phyloP scores from a whole-genome alignment of 2,113 vertebrate genomes.

The Xiphophorus maculatus region DNA sequence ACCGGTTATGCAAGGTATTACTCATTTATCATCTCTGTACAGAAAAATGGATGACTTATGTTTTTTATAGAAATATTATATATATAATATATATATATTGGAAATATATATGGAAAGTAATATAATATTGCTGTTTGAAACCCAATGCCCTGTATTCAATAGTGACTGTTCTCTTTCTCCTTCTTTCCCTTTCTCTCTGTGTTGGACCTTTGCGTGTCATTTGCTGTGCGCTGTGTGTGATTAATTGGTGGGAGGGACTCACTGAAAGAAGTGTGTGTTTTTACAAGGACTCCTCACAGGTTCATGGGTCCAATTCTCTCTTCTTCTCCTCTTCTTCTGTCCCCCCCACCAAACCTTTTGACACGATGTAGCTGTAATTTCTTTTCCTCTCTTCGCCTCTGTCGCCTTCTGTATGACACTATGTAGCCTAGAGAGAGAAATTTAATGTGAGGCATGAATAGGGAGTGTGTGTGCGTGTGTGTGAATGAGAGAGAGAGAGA shows the following conservation, averaged over 20 bases:
- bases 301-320: conserved; percentile 78
- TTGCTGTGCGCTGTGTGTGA: conserved; percentile 73
- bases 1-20: conserved; percentile 86
- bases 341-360: conserved; percentile 48
- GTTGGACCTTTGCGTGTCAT: conserved; percentile 73
- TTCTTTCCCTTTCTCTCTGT: conserved; percentile 72
- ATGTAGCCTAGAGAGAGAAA: conserved; percentile 76
- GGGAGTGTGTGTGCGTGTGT: neutral
- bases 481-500: neutral
- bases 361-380: conserved; percentile 72
- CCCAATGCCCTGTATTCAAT: conserved; percentile 79
- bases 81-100: conserved; percentile 77
- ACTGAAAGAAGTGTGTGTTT: conserved; percentile 58
- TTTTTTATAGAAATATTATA: conserved; percentile 82
- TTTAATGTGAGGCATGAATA: conserved; percentile 57
- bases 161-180: conserved; percentile 81
- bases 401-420: conserved; percentile 74
- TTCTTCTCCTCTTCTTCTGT: conserved; percentile 53
- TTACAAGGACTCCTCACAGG: conserved; percentile 73
- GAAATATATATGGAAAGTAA: conserved; percentile 82
- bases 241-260: conserved; percentile 59
- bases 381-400: conserved; percentile 61
- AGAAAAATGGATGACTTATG: conserved; percentile 82
- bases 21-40: conserved; percentile 81
- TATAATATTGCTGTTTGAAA: conserved; percentile 83